Evolutionary conservation across 2,797 vertebrate species (phyloP).

Genomic region (Tolypeutes matacus): DNA sequence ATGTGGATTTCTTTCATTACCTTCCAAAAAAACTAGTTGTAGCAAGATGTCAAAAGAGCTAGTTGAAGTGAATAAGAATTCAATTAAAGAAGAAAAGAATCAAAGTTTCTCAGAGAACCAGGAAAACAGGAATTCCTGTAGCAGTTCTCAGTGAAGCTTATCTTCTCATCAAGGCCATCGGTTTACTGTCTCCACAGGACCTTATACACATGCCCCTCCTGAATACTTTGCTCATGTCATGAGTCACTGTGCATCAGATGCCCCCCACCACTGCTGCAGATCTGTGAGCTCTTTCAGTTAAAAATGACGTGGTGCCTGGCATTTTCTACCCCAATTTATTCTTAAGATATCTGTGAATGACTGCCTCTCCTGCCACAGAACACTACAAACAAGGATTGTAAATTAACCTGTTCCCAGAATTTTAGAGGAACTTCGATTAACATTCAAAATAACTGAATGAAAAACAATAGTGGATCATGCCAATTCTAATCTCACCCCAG

Average conservation of each 20-base stretch:
- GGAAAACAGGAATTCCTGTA: not conserved
- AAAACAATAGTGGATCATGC: not conserved
- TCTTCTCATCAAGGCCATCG: not conserved
- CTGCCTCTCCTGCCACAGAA: not conserved
- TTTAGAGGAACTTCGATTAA: not conserved
- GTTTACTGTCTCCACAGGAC: accelerated
- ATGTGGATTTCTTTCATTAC: not conserved
- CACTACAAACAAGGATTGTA: not conserved
- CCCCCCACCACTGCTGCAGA: not conserved
- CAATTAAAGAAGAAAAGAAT: constrained; percentile 40
- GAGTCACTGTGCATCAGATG: not conserved
- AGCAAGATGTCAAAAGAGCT: not conserved
- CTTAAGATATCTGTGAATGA: not conserved
- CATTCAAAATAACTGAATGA: not conserved
- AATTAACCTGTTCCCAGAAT: not conserved
- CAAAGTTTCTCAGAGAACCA: constrained; percentile 5
- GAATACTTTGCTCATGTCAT: not conserved
- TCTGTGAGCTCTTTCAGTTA: not conserved
- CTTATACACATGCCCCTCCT: accelerated
- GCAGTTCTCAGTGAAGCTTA: not conserved
- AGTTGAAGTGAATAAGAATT: constrained; percentile 41
- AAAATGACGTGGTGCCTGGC: not conserved
- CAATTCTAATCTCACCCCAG: not conserved
- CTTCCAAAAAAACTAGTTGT: not conserved
- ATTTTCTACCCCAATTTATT: not conserved